Base-by-base conservation (phyloP, 2,797 vertebrate species). In the Pteropus rufus region DNA sequence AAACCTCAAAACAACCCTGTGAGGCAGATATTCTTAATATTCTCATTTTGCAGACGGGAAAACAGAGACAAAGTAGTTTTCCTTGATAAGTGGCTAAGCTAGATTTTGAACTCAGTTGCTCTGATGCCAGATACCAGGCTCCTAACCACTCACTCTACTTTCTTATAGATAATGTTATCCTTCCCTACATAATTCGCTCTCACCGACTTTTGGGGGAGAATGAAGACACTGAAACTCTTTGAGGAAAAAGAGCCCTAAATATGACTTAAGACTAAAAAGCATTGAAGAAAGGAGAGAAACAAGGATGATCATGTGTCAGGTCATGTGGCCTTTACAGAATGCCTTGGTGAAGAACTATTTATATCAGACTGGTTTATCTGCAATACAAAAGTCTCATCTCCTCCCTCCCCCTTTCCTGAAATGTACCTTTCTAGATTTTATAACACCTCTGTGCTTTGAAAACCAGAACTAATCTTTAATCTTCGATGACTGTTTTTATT, bases 401-500 rank as follows among this genome's bases (percentile, higher is more conserved):
- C 60, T 89, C 60, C 52, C 44, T 8, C 58, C 31, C 60, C 19
- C 14, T 16, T 82, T 85, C 81, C 84, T 19, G 77, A 93, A 85
- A 44, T 26, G 15, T 2, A 80, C 69, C 82, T 96, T 89, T 88
- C 89, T 91, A 79, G 93, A 87, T 93, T 97, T 93, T 83, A 29
- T 95, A 93, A 94, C 92, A 92, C 91, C 49, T 92, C 93, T 76
- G 58, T 86, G 92, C 96, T 96, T 95, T 96, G 90, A 95, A 94
- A 93, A 88, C 77, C 72, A 93, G 90, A 86, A 58, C 72, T 56
- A 90, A 67, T 92, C 84, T 95, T 93, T 65, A 87, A 77, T 94
- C 89, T 95, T 88, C 89, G 77, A 93, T 76, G 41, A 95, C 73
- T 97, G 94, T 97, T 96, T 97, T 92, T 92, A 93, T 97, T 95